Base-by-base conservation (phyloP, 2,113 vertebrate genomes). In the Petrocephalus zakoni region DNA sequence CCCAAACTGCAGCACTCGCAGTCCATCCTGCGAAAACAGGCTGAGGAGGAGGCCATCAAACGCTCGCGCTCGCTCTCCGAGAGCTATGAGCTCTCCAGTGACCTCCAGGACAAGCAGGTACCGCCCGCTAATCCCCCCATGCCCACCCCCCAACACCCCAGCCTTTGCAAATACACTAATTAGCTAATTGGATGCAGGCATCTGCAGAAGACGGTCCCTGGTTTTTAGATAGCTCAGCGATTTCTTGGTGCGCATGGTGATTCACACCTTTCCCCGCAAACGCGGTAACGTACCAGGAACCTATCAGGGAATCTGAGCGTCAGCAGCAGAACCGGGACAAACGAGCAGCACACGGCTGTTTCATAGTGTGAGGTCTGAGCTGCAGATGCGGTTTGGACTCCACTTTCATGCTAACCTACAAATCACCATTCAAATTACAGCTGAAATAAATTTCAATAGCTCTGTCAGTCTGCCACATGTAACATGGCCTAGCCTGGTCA, bases 51-150 rank as follows among this genome's bases (percentile, higher is more conserved):
- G 25, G 96, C 96, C 88, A 96, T 97, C 92, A 97, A 97, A 93
- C 93, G 96, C 89, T 96, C 96, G 0, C 89, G 96, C 56, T 97
- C 96, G 0, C 94, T 96, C 88, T 97, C 96, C 0, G 96, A 97
- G 93, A 97, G 96, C 95, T 97, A 97, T 97, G 96, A 97, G 93
- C 95, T 97, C 93, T 97, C 96, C 89, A 96, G 96, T 0, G 96
- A 97, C 92, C 94, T 97, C 85, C 96, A 97, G 91, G 96, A 97
- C 92, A 97, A 97, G 92, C 96, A 97, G 96, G 96, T 97, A 95
- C 42, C 37, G 15, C 17, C 21, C 49, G 5, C 25, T 5, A 15
- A 5, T 0, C n/a, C 37, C 64, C 21, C n/a, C 11, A 15, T 13
- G 1, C 8, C 75, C 72, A 15, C 87, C n/a, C n/a, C 10, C 25